Conservation (phyloP, 2,113 vertebrate genomes). For the Mormoops blainvillei region DNA sequence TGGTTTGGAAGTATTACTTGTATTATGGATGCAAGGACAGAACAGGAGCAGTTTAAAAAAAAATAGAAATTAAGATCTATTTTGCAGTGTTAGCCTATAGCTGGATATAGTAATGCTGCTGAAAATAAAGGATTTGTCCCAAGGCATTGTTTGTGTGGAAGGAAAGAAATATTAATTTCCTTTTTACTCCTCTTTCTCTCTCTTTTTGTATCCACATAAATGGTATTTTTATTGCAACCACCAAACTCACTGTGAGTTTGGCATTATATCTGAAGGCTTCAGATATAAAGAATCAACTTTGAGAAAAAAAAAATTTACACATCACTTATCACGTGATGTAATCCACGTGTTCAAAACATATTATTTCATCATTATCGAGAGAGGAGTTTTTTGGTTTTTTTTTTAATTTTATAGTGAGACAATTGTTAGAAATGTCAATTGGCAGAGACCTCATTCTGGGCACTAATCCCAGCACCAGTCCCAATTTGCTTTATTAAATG, state of each 20-base stretch:
- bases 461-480: neutral
- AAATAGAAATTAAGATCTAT: constrained; percentile 8
- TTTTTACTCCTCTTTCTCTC: neutral
- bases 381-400: neutral
- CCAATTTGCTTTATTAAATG: neutral
- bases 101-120: neutral
- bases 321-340: neutral
- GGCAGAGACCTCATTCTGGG: neutral
- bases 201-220: neutral
- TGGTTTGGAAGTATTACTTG: neutral
- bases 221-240: neutral
- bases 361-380: neutral
- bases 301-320: neutral
- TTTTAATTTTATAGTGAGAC: neutral
- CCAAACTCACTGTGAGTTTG: neutral
- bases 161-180: neutral
- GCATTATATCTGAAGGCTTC: too few species aligned
- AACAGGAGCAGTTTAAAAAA: neutral
- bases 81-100: neutral
- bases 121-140: neutral
- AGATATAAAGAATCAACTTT: neutral
- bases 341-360: neutral
- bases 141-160: neutral
- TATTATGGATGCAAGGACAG: neutral
- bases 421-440: neutral